Base-by-base conservation (phyloP, 2,797 vertebrate genomes). In the Mycteria americana region DNA sequence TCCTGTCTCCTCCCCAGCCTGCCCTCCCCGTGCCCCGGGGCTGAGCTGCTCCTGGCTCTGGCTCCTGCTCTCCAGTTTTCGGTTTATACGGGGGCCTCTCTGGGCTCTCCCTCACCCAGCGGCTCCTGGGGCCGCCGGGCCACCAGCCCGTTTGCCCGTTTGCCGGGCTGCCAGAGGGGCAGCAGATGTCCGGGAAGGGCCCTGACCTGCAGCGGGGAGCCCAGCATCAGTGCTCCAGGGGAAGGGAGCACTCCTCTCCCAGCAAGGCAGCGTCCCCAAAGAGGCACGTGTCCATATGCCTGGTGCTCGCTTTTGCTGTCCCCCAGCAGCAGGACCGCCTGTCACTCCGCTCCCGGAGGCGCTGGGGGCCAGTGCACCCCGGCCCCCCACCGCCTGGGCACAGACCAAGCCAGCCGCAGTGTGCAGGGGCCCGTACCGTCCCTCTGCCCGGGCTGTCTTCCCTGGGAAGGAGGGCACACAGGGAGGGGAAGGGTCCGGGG, bases 101-200 rank as follows among this genome's bases (percentile, higher is more conserved):
- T 41, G 64, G 41, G 37, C 9, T 64, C 15, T 83, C 27, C 16
- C 9, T 50, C 50, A n/a, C 6, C 18, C 46, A 2, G 5, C 37
- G 53, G 48, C 16, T 88, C 30, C 56, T 3, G 8, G 67, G 28
- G 31, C 37, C 11, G 7, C 30, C 7, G 18, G 51, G 67, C 14
- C 51, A 78, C 65, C 51, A 65, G 56, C 24, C 35, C 9, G 0
- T 60, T 39, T 10, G 37, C 37, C 37, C 37, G 37, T 39, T 39
- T 39, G 37, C 39, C 0, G 1, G 35, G 48, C 53, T 93, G 39
- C 18, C 79, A 45, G 46, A 67, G 39, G 18, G 39, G 10, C 53
- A 64, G 27, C 0, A 3, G 9, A 41, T 72, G 27, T 37, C 57
- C 0, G 0, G 24, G 23, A 59, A 79, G n/a, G 24, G 11, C 27